A percentile compares a stretch with the other conserved stretches of the same genome.
Conservation (phyloP, 64 coral and sea anemone genomes). For the Porites lutea region DNA sequence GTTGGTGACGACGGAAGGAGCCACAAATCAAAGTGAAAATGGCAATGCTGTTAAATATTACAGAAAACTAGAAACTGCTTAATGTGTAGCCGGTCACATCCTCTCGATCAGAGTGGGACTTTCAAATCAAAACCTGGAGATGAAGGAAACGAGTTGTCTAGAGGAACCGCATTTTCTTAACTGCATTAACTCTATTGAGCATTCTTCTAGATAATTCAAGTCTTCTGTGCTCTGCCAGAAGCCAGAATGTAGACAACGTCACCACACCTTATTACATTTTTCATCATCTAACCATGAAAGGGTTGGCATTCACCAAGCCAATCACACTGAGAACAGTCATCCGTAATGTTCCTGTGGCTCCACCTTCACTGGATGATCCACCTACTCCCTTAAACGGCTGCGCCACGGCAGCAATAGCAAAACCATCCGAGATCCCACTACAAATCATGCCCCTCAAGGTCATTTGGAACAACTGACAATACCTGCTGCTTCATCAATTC, state of each 20-base stretch:
- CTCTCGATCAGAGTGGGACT: constrained; percentile 15
- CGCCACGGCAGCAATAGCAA: too few species aligned
- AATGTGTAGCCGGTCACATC: constrained; percentile 21
- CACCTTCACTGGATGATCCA: too few species aligned
- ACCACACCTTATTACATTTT: constrained; percentile 46
- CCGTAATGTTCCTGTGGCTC: too few species aligned
- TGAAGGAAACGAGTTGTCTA: constrained; percentile 41
- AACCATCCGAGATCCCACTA: background rate
- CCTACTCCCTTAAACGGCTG: background rate
- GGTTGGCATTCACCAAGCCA: constrained; percentile 5
- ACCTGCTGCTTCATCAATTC: too few species aligned
- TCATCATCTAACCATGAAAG: too few species aligned
- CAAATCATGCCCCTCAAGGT: constrained; percentile 40
- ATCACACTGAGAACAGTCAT: background rate
- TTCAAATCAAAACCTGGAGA: constrained; percentile 13
- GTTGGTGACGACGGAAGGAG: background rate
- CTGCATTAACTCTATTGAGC: constrained; percentile 46
- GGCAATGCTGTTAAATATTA: background rate
- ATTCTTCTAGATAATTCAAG: constrained; percentile 37
- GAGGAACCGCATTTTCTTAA: constrained; percentile 35
- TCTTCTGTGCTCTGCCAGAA: constrained; percentile 14
- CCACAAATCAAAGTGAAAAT: background rate
- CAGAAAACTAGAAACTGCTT: background rate
- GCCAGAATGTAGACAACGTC: constrained; percentile 33
- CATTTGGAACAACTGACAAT: background rate